phyloP scores from a whole-genome alignment of 2,888 invertebrate genomes.

The Ommatoiulus sabulosus region DNA sequence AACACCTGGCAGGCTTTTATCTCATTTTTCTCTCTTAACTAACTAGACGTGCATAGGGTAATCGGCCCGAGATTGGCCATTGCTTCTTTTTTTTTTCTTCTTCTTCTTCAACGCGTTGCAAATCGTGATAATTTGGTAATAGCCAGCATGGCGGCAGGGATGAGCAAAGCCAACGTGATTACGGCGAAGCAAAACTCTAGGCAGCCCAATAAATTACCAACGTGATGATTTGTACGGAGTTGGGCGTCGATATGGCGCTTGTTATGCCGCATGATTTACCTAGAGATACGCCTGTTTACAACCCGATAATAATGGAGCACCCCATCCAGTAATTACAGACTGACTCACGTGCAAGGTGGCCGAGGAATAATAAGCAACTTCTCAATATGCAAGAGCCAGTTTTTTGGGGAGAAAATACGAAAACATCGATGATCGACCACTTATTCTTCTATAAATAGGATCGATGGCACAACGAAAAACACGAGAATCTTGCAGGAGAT shows the following conservation, averaged over 20 bases:
- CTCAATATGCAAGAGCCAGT: conserved; percentile 2
- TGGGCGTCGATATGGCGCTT: conserved; percentile 38
- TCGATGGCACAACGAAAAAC: too few species aligned
- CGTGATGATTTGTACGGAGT: conserved; percentile 34
- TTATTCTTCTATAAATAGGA: neutral
- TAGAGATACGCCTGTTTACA: conserved; percentile 32
- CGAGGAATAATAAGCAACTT: conserved; percentile 35
- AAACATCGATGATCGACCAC: neutral
- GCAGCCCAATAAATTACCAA: conserved; percentile 43
- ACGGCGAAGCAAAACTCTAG: conserved; percentile 23
- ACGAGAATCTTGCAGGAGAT: too few species aligned
- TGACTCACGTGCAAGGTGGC: conserved; percentile 9
- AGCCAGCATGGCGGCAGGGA: conserved; percentile 30
- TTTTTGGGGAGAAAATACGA: neutral
- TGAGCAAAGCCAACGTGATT: conserved; percentile 38
- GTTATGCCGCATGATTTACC: conserved; percentile 19
- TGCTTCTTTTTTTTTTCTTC: neutral
- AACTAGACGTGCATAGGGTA: conserved; percentile 30
- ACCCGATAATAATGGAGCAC: conserved; percentile 40
- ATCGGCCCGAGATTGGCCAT: conserved; percentile 26
- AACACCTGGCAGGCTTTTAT: conserved; percentile 38
- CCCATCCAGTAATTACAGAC: conserved; percentile 33
- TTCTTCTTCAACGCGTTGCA: neutral
- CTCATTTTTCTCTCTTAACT: conserved; percentile 43
- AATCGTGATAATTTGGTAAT: conserved; percentile 40